Base-by-base conservation (phyloP, 2,888 invertebrate genomes). In the Drosophila rubida region DNA sequence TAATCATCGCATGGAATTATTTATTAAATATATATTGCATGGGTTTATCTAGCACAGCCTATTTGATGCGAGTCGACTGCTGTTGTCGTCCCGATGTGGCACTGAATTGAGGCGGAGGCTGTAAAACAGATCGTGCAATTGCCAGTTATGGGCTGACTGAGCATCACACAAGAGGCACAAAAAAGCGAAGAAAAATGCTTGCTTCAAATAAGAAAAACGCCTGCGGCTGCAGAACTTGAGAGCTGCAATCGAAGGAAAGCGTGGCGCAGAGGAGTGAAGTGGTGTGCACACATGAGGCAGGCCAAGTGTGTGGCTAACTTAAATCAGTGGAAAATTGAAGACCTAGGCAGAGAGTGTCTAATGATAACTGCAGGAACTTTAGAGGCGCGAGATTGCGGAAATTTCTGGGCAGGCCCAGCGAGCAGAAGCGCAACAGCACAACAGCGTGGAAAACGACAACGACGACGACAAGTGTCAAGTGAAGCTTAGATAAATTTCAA, bases 401-500 rank as follows among this genome's bases (percentile, higher is more conserved):
- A 86, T 73, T 86, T 78, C 62, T 61, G 70, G 66, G 57, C 80
- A 16, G 44, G 25, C n/a, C 11, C 35, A 54, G 49, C 58, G 58
- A 65, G 70, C 57, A 51, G 48, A 46, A 64, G n/a, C 41, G 68
- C 74, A 65, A 61, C 60, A n/a, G n/a, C n/a, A n/a, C n/a, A 41
- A 45, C 50, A 55, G 54, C 55, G 30, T 32, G 30, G 30, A 32
- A 32, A 58, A 37, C 61, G 51, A 44, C 11, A 37, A 41, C 54
- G 42, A 70, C 61, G 68, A 85, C 82, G 82, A 80, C 76, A 82
- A 82, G 82, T 82, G 82, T 82, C 82, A 83, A 86, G 84, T 72
- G 78, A 80, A 69, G 81, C 87, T 86, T 84, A 83, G 82, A 83
- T 83, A 83, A 83, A 83, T 86, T 83, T 83, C 80, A 78, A 87